phyloP scores from a whole-genome alignment of 2,888 invertebrate genomes.

The Habroteleia sp. region DNA sequence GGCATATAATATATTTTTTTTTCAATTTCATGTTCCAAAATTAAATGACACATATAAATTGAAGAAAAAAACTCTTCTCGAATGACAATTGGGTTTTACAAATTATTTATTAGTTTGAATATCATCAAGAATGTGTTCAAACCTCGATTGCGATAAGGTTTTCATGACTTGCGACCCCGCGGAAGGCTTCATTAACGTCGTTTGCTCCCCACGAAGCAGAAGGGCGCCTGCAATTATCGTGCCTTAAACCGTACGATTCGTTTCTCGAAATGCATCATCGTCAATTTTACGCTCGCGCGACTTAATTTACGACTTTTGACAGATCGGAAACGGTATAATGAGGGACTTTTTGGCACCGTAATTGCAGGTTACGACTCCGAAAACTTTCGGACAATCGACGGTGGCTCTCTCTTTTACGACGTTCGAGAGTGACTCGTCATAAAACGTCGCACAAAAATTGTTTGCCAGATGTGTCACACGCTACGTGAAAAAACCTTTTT shows the following conservation, averaged over 20 bases:
- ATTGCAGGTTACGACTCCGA: constrained; percentile 48
- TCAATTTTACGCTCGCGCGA: constrained; percentile 8
- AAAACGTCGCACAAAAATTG: constrained; percentile 49
- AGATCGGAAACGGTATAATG: constrained; percentile 30
- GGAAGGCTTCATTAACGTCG: too few relatives aligned
- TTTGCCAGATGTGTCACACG: constrained; percentile 50
- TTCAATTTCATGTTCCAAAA: too few relatives aligned
- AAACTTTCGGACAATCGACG: constrained; percentile 38
- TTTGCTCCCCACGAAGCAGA: too few relatives aligned
- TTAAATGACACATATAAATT: too few relatives aligned
- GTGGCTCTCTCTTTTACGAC: constrained; percentile 58
- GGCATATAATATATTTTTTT: too few relatives aligned
- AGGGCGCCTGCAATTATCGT: not conserved
- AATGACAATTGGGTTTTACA: too few relatives aligned
- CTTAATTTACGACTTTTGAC: constrained; percentile 53
- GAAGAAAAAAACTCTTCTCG: too few relatives aligned
- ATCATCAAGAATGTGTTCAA: too few relatives aligned
- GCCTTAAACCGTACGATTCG: not conserved
- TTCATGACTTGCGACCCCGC: too few relatives aligned
- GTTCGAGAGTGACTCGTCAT: constrained; percentile 30
- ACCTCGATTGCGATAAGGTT: too few relatives aligned
- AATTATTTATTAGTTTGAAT: too few relatives aligned
- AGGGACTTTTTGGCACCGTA: constrained; percentile 35
- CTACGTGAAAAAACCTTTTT: too few relatives aligned
- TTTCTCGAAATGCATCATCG: constrained; percentile 4